Conservation (phyloP, 2,888 invertebrate genomes). For the Tiliacea aurago region DNA sequence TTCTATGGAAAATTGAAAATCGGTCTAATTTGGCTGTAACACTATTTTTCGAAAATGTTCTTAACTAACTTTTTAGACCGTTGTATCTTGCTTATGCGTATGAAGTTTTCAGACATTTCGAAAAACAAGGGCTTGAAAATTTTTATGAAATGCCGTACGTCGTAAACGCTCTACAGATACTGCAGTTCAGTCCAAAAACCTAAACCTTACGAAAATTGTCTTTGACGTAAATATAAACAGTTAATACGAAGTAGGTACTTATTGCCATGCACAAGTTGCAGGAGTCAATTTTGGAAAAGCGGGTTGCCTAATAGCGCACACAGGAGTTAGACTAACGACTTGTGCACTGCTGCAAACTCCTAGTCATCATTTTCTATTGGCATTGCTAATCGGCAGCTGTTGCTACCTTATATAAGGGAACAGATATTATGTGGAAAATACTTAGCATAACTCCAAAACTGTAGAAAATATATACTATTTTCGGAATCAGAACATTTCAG, state of each 20-base stretch:
- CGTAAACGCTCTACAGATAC: no score
- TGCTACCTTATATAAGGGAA: background rate
- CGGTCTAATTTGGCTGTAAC: no score
- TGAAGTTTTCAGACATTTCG: no score
- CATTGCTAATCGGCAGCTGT: slow-evolving; percentile 37
- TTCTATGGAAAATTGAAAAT: no score
- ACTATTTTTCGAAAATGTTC: no score
- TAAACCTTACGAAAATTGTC: slow-evolving; percentile 10
- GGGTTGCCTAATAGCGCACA: slow-evolving; percentile 47
- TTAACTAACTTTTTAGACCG: no score
- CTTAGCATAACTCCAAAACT: background rate
- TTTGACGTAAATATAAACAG: slow-evolving; percentile 17
- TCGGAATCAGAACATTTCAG: no score
- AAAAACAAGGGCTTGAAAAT: no score
- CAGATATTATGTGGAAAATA: background rate
- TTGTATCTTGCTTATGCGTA: no score
- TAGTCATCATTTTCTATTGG: slow-evolving; percentile 54
- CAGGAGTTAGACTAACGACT: slow-evolving; percentile 52
- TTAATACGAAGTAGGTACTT: slow-evolving; percentile 33
- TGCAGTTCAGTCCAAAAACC: no score
- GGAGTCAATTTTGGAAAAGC: slow-evolving; percentile 54
- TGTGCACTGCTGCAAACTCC: slow-evolving; percentile 40
- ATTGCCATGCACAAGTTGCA: slow-evolving; percentile 43
- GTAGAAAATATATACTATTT: background rate
- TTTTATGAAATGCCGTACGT: no score